Conservation (phyloP, 2,888 invertebrate species). For the Frankliniella intonsa region DNA sequence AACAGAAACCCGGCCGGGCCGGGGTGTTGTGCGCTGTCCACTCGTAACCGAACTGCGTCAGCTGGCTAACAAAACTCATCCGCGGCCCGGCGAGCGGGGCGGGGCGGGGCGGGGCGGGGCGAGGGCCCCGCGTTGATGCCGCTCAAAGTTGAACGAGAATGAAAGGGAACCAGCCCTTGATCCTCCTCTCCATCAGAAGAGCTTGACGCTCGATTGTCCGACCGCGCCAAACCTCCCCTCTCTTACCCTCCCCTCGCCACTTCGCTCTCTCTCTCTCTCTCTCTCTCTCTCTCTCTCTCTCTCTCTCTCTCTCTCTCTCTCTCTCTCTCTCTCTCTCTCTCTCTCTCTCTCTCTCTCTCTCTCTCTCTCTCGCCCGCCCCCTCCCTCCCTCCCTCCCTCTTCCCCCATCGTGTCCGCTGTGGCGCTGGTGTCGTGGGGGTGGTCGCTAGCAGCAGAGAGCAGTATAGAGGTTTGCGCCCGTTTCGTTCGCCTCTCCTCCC, state of each 20-base stretch:
- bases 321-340: neutral
- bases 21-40: too few species aligned
- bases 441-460: too few species aligned
- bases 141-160: neutral
- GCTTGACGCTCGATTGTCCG: slow-evolving; percentile 11
- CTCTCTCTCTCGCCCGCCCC: neutral
- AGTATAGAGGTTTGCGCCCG: too few species aligned
- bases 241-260: neutral
- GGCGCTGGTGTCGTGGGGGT: too few species aligned
- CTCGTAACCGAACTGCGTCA: neutral
- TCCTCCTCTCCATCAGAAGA: slow-evolving; percentile 1
- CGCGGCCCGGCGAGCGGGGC: neutral
- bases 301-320: neutral
- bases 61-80: slow-evolving; percentile 11
- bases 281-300: neutral
- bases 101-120: too few species aligned
- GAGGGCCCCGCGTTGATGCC: too few species aligned
- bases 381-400: neutral
- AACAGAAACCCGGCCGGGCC: neutral
- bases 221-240: neutral
- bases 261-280: neutral
- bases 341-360: neutral
- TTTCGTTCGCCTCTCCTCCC: too few species aligned
- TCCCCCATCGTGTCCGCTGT: too few species aligned
- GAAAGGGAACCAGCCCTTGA: slow-evolving; percentile 17